phyloP scores from a whole-genome alignment of 2,888 invertebrate species.

The Philhelius pedissequus region DNA sequence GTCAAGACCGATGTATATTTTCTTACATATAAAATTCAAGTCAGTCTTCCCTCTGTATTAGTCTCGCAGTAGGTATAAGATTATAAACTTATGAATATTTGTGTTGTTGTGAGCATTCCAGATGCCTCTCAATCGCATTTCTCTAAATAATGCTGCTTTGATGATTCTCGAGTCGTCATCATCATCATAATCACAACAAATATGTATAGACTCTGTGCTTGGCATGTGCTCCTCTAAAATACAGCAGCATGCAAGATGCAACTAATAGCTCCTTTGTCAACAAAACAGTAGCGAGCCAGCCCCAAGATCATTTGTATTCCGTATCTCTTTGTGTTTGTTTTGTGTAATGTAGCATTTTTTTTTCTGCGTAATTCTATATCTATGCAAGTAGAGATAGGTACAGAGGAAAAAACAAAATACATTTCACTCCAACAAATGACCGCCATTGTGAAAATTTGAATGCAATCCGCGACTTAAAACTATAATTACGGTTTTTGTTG shows the following conservation, averaged over 20 bases:
- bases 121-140: conserved; percentile 20
- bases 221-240: conserved; percentile 19
- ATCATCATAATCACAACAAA: conserved; percentile 7
- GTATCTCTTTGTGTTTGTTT: conserved; percentile 27
- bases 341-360: conserved; percentile 8
- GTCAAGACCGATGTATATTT: conserved; percentile 4
- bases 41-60: neutral
- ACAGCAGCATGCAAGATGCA: conserved; percentile 8
- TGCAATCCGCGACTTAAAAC: conserved; percentile 50
- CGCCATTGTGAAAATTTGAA: conserved; percentile 57
- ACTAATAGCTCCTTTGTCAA: conserved; percentile 55
- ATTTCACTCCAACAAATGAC: conserved; percentile 50
- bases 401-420: conserved; percentile 8
- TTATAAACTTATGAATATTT: conserved; percentile 21
- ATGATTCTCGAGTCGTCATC: conserved; percentile 25
- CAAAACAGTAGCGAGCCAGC: conserved; percentile 15
- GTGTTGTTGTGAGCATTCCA: neutral
- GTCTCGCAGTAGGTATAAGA: neutral
- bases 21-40: neutral
- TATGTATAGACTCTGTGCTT: neutral
- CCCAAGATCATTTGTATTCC: conserved; percentile 51
- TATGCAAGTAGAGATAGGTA: neutral
- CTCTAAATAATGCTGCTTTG: conserved; percentile 32
- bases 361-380: neutral
- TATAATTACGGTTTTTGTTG: conserved; percentile 54